A percentile compares a stretch with the other conserved stretches of the same genome.
These are phyloP conservation scores for Pocillopora meandrina DNA, from an alignment of 92 coral and sea anemone genomes.

Conservation along the genomic window DNA sequence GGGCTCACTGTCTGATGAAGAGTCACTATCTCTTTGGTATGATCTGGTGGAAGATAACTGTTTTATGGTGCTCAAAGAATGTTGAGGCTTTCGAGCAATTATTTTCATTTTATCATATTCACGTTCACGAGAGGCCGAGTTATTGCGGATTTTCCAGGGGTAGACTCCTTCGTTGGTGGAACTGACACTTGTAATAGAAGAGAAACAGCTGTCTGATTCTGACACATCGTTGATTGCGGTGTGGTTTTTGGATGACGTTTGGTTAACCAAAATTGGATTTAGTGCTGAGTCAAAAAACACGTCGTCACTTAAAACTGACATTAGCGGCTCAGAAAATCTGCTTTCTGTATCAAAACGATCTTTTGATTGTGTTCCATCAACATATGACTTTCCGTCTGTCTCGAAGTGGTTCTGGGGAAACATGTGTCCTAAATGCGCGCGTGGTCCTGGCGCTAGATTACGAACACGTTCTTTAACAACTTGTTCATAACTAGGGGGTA, in stretches of 20 bases:
- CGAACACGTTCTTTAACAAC: not conserved
- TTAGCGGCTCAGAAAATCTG: slow-evolving; percentile 13
- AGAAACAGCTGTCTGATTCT: slow-evolving; percentile 63
- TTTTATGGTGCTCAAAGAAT: not conserved
- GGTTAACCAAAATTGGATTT: not conserved
- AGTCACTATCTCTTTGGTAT: slow-evolving; percentile 35
- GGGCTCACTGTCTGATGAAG: slow-evolving; percentile 20
- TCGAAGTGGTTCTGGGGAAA: not conserved
- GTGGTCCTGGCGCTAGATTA: not conserved
- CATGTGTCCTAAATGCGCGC: slow-evolving; percentile 1
- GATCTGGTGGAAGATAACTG: not conserved
- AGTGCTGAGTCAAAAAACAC: slow-evolving; percentile 22
- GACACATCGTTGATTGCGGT: not conserved
- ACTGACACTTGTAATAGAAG: slow-evolving; percentile 54
- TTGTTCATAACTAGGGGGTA: not conserved
- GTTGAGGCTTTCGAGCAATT: not conserved
- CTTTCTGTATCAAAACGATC: slow-evolving; percentile 20
- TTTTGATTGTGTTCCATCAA: slow-evolving; percentile 9
- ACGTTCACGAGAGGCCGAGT: not conserved
- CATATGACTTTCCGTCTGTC: not conserved
- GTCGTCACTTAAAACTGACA: slow-evolving; percentile 16
- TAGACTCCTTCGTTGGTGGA: slow-evolving; percentile 26
- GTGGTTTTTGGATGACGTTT: not conserved
- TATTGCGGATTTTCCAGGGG: not conserved
- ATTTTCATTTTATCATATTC: not conserved